Conservation (phyloP, 2,797 vertebrate species). For the Serranus cabrilla region DNA sequence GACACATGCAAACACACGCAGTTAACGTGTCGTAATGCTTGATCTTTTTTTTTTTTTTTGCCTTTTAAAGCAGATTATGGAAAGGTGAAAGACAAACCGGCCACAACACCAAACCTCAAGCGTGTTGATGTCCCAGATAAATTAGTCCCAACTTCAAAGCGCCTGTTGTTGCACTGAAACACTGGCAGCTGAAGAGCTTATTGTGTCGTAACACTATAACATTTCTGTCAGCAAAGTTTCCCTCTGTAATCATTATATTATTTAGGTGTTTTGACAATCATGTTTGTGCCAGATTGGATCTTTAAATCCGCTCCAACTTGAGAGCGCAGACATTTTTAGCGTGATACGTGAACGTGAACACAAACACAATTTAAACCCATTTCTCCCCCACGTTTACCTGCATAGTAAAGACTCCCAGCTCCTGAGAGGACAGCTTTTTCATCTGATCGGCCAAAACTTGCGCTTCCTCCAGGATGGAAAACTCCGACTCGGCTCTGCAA, state of each 20-base stretch:
- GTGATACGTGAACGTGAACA: no score
- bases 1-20: not conserved
- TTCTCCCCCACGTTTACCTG: conserved; percentile 86
- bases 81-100: not conserved
- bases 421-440: conserved; percentile 93
- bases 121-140: conserved; percentile 49
- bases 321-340: not conserved
- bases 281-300: not conserved
- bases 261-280: not conserved
- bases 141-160: conserved; percentile 65
- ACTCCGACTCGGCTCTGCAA: conserved; percentile 89
- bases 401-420: conserved; percentile 96
- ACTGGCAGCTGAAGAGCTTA: conserved; percentile 17
- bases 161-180: conserved; percentile 50
- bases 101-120: conserved; percentile 28
- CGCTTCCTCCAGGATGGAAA: conserved; percentile 95
- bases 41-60: not conserved
- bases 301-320: conserved; percentile 11
- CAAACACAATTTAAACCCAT: not conserved
- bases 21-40: not conserved
- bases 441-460: conserved; percentile 94
- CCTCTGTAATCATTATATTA: not conserved
- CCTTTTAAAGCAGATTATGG: not conserved
- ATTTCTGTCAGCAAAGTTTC: conserved; percentile 28
- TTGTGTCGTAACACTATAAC: conserved; percentile 19